phyloP scores from a whole-genome alignment of 2,797 vertebrate genomes.

The Buphagus erythrorhynchus region DNA sequence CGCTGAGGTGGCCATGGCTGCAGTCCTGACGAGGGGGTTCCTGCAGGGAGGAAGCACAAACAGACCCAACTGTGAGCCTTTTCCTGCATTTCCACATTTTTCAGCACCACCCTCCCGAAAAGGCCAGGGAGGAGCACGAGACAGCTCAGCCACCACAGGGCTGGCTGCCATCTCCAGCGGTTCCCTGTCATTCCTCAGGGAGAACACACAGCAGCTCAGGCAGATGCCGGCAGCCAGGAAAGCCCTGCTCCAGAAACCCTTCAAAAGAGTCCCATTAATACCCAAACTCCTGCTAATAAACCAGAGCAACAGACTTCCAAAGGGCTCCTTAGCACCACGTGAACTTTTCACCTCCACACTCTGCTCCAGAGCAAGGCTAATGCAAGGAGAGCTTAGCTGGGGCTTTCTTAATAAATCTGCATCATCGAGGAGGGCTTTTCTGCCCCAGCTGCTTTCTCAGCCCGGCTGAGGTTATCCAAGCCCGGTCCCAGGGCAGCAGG shows the following conservation, averaged over 20 bases:
- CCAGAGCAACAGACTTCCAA: background rate
- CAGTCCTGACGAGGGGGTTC: constrained; percentile 1
- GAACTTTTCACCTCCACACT: background rate
- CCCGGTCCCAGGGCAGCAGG: background rate
- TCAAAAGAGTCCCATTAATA: background rate
- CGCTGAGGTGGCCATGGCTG: constrained; percentile 89
- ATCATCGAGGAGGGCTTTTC: background rate
- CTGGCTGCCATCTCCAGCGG: background rate
- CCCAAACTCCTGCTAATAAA: background rate
- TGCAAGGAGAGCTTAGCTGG: background rate
- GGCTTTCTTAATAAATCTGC: background rate
- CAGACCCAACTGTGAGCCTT: background rate
- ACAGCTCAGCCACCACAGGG: fast-evolving
- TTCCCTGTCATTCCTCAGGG: background rate
- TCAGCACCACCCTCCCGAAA: background rate
- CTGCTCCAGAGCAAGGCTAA: background rate
- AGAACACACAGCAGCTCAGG: background rate
- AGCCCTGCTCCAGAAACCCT: background rate
- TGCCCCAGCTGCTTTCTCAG: background rate
- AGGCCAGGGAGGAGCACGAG: background rate
- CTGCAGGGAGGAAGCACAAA: background rate
- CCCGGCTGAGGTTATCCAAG: background rate
- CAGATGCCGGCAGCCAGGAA: background rate
- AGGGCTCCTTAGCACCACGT: background rate
- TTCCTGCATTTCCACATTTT: fast-evolving